Evolutionary conservation across 2,113 vertebrate species (phyloP), one percentile per base, ranked within the genome.

Genomic region (Megaceryle torquata): DNA sequence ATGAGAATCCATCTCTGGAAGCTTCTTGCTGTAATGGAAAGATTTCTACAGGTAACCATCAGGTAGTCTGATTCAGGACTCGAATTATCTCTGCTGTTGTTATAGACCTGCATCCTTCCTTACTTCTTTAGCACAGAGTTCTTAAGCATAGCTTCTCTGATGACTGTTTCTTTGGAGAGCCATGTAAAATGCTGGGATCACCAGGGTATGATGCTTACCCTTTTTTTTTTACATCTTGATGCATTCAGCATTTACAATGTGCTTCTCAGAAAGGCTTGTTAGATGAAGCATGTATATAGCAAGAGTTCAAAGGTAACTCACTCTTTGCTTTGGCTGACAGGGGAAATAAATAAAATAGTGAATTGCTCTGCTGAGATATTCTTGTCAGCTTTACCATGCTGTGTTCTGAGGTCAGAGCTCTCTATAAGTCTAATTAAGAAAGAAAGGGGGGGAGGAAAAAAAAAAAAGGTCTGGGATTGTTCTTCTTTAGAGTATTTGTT

Each of bases 281-380:
- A 56, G 82, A 11, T 48, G 68, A 80, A 86, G 68, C 22, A 64
- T 2, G 0, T 39, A n/a, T 86, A 91, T 75, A 35, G 82, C 39
- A 65, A 88, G 65, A 93, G 83, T 92, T 94, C 94, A 92, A 95
- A 96, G 96, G 92, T 88, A 86, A 70, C 50, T 82, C 57, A 44
- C 50, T 93, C 79, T 94, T 93, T 86, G 88, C 64, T 96, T 93
- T 92, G 31, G 37, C 72, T 92, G 83, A 63, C 63, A 46, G 0
- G 8, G 50, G 31, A 85, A 95, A 91, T 82, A 93, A 94, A 83
- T 44, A 83, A 88, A 92, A 91, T 21, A 53, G n/a, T 37, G 19
- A 57, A 54, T 72, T 93, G 65, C 21, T 50, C 44, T 8, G 3
- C 41, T 80, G 31, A 18, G 29, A 20, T 1, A 0, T 76, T 87